These are phyloP conservation scores for Parthenolecanium corni DNA, from an alignment of 2,888 invertebrate species.

Conservation along the genomic window DNA sequence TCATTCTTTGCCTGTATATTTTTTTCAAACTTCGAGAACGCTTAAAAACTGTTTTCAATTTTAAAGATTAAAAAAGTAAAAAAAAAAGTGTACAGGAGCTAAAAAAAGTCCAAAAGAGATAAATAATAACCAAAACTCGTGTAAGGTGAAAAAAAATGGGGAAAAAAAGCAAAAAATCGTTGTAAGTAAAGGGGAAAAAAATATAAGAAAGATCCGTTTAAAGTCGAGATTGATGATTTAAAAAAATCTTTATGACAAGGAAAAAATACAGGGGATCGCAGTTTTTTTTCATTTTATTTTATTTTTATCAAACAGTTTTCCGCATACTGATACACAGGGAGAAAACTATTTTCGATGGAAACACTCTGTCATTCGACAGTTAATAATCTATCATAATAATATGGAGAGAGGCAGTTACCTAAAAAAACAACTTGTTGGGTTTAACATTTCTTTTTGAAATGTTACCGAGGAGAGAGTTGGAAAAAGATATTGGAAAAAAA, in stretches of 20 bases:
- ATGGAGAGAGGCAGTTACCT: neutral
- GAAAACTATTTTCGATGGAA: neutral
- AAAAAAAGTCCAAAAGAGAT: neutral
- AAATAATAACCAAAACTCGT: neutral
- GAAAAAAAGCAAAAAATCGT: conserved; percentile 9
- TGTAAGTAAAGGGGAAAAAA: neutral
- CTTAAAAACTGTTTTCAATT: neutral
- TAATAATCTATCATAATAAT: conserved; percentile 25
- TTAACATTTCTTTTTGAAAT: no score
- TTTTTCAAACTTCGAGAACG: neutral
- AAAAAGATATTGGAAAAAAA: no score
- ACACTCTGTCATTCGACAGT: conserved; percentile 15
- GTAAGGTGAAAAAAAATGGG: neutral
- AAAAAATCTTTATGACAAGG: neutral
- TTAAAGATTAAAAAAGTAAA: neutral
- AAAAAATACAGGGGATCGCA: neutral
- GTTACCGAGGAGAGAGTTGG: no score
- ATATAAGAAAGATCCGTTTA: conserved; percentile 7
- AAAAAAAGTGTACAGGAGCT: neutral
- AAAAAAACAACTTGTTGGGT: neutral
- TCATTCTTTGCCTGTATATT: neutral
- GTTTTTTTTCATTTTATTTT: neutral
- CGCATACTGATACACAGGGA: neutral
- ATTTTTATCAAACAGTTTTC: neutral
- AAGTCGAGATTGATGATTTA: conserved; percentile 23